Conservation (phyloP, 30 jellyfish, hydroid and myxozoan genomes). For the Chrysaora quinquecirrha region DNA sequence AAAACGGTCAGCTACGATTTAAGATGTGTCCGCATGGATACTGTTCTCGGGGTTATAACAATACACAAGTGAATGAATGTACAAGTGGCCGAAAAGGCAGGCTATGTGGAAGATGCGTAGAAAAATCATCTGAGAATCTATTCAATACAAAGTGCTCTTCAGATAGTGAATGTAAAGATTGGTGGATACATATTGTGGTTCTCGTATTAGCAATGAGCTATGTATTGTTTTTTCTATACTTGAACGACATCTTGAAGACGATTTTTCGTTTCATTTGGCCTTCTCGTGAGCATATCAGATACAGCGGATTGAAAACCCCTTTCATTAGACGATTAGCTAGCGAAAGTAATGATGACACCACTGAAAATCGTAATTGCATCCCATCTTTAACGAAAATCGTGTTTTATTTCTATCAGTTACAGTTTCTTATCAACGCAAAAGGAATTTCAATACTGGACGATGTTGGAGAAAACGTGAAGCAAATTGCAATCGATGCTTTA, state of each 20-base stretch:
- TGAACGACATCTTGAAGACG: conserved; percentile 1
- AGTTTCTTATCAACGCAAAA: not conserved
- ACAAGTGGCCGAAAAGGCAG: conserved; percentile 21
- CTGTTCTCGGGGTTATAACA: conserved; percentile 5
- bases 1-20: not conserved
- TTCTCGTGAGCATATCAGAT: not conserved
- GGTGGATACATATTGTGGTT: conserved; percentile 3
- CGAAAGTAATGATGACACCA: not conserved
- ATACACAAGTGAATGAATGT: conserved; percentile 15
- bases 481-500: not conserved
- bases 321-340: not conserved
- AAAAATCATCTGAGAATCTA: conserved; percentile 10
- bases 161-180: not conserved
- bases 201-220: conserved; percentile 9
- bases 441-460: conserved; percentile 3
- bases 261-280: not conserved
- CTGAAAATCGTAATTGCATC: not conserved
- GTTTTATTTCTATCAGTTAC: conserved; percentile 28
- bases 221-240: conserved; percentile 6
- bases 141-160: conserved; percentile 21
- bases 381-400: conserved; percentile 15
- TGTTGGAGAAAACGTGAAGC: not conserved
- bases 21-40: conserved; percentile 18
- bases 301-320: not conserved
- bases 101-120: conserved; percentile 43